Conservation (phyloP, 2,888 invertebrate genomes). For the Eremobia ochroleuca region DNA sequence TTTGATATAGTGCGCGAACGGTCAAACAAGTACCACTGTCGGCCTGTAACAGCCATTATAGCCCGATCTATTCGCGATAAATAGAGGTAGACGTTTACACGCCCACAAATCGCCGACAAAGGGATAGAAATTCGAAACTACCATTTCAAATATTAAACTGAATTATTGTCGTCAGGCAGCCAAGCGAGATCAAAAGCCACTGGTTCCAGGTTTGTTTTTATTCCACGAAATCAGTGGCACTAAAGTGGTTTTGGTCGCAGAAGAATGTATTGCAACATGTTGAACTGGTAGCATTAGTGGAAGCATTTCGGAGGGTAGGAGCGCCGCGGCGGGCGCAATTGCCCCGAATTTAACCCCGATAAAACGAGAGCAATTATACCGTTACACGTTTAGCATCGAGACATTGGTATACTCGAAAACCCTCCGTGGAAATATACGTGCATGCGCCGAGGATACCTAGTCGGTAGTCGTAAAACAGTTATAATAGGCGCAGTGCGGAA, state of each 20-base stretch:
- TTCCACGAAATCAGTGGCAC: conserved; percentile 40
- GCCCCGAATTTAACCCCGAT: conserved; percentile 81
- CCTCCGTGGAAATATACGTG: conserved; percentile 76
- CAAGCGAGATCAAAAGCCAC: conserved; percentile 42
- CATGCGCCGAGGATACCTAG: conserved; percentile 82
- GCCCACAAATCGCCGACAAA: conserved; percentile 71
- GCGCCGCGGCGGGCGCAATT: conserved; percentile 77
- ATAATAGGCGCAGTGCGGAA: conserved; percentile 88
- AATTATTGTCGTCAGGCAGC: conserved; percentile 51
- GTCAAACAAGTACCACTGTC: conserved; percentile 75
- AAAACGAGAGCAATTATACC: conserved; percentile 82
- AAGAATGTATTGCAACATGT: conserved; percentile 73
- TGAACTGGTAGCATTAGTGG: conserved; percentile 74
- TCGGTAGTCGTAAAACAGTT: conserved; percentile 85
- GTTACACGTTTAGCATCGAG: conserved; percentile 81
- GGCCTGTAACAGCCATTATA: conserved; percentile 74
- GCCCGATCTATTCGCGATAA: conserved; percentile 77
- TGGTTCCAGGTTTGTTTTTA: conserved; percentile 47
- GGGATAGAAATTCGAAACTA: conserved; percentile 72
- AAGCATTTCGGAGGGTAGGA: conserved; percentile 72
- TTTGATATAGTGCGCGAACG: conserved; percentile 80
- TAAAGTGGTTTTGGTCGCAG: conserved; percentile 57
- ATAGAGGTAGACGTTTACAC: conserved; percentile 71
- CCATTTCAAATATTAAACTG: conserved; percentile 63
- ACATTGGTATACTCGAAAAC: conserved; percentile 79